Base-by-base conservation (phyloP, 1,140 invertebrate species). In the Babylonia areolata region DNA sequence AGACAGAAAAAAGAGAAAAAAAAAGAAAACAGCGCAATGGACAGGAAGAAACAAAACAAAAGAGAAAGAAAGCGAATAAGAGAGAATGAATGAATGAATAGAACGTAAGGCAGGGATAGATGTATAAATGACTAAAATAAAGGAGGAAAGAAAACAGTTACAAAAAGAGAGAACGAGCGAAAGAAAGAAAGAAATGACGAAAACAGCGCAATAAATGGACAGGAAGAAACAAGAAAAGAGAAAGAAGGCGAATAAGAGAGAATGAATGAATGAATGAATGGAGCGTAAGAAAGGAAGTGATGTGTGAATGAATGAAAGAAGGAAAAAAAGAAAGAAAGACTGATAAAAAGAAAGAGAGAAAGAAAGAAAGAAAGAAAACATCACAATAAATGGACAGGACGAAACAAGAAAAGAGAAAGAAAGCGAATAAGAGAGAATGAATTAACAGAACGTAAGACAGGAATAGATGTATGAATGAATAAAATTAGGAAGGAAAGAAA, bases 1-100 rank as follows among this genome's bases (percentile, higher is more conserved):
- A n/a, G n/a, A n/a, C n/a, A n/a, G n/a, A n/a, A 75, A 28, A 75
- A 75, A 28, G 28, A 75, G 71, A 37, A 75, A 28, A 75, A 75
- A 37, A 28, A 37, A 37, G 35, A 37, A 37, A n/a, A n/a, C n/a
- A n/a, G n/a, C n/a, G n/a, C n/a, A n/a, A n/a, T n/a, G n/a, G n/a
- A n/a, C 6, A 37, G 28, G 71, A 75, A 75, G 71, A 75, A 75
- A 28, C 6, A 46, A n/a, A 46, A 17, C 6, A 37, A 40, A 42
- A 46, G 40, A 31, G 15, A 15, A 42, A 81, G 40, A n/a, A 81
- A n/a, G 15, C 9, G n/a, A n/a, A n/a, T 12, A 31, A 40, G 35
- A n/a, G n/a, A 46, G 42, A 46, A 81, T 11, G n/a, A 40, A 33
- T 9, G 15, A n/a, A 40, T 9, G 79, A 81, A 46, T 11, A 81